A percentile compares a stretch with the other conserved stretches of the same genome.
Evolutionary conservation across 2,888 invertebrate species (phyloP).

Genomic region (Dysmachus trigonus): DNA sequence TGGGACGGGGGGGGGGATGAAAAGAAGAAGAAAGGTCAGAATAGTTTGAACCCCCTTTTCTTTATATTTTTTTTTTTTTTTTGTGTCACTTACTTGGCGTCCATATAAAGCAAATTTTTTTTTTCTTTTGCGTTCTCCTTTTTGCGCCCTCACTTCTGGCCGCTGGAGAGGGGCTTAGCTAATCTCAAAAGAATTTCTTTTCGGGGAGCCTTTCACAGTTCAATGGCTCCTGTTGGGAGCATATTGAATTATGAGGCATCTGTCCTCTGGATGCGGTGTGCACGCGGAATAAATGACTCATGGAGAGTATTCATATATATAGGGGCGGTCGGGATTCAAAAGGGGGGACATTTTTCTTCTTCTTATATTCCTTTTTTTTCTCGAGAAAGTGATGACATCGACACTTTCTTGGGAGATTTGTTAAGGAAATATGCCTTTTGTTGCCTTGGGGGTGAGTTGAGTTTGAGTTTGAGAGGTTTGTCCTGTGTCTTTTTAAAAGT

Average conservation of each 20-base stretch:
- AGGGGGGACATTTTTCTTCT: not conserved
- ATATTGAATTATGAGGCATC: not conserved
- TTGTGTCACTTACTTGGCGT: conserved; percentile 9
- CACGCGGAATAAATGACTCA: not conserved
- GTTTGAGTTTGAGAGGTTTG: not conserved
- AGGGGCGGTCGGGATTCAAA: not conserved
- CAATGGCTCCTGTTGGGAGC: not conserved
- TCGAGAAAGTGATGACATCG: not conserved
- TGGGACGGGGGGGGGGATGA: not conserved
- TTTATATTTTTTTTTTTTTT: no score
- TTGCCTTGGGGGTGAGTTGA: not conserved
- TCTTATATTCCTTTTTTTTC: not conserved
- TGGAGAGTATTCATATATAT: not conserved
- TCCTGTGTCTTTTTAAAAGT: not conserved
- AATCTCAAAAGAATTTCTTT: conserved; percentile 29
- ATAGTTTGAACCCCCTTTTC: conserved; percentile 3
- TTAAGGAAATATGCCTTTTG: not conserved
- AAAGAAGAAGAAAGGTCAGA: not conserved
- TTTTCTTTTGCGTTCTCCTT: not conserved
- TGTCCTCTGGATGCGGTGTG: not conserved
- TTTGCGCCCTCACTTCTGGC: not conserved
- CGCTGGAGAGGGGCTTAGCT: not conserved
- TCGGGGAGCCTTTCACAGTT: not conserved
- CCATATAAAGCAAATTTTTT: not conserved
- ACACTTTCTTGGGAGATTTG: not conserved